A percentile compares a stretch with the other conserved stretches of the same genome.
phyloP scores from a whole-genome alignment of 2,113 vertebrate genomes.

The Kryptolebias marmoratus region DNA sequence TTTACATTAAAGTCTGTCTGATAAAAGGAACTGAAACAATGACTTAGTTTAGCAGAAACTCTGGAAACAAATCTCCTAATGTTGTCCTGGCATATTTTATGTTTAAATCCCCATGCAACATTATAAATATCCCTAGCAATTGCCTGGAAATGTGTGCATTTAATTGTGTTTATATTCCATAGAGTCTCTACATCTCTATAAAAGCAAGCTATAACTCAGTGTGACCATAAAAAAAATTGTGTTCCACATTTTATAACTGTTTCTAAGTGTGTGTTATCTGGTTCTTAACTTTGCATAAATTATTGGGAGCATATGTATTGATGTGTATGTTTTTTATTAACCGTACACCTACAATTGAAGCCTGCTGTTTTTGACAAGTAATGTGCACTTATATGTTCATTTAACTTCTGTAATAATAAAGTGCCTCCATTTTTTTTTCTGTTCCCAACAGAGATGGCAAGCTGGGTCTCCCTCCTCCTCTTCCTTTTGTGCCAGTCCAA shows the following conservation, averaged over 20 bases:
- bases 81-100: neutral
- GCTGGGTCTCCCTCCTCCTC: slow-evolving; percentile 74
- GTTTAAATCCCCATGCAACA: neutral
- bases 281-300: neutral
- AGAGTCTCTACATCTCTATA: neutral
- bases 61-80: neutral
- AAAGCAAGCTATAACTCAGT: neutral
- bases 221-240: neutral
- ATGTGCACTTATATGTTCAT: slow-evolving; percentile 19
- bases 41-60: neutral
- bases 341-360: neutral
- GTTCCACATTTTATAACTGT: neutral
- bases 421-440: slow-evolving; percentile 11
- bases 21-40: neutral
- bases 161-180: neutral
- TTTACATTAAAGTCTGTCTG: too few species aligned
- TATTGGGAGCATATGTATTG: slow-evolving; percentile 2
- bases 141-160: neutral
- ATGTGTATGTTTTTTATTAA: slow-evolving; percentile 21
- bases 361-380: slow-evolving; percentile 4
- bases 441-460: slow-evolving; percentile 77
- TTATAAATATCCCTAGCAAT: neutral
- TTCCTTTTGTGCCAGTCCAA: slow-evolving; percentile 46
- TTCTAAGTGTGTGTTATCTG: neutral
- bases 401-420: slow-evolving; percentile 41